phyloP scores from a whole-genome alignment of 1,140 invertebrate species.

The Drosophila prosaltans region DNA sequence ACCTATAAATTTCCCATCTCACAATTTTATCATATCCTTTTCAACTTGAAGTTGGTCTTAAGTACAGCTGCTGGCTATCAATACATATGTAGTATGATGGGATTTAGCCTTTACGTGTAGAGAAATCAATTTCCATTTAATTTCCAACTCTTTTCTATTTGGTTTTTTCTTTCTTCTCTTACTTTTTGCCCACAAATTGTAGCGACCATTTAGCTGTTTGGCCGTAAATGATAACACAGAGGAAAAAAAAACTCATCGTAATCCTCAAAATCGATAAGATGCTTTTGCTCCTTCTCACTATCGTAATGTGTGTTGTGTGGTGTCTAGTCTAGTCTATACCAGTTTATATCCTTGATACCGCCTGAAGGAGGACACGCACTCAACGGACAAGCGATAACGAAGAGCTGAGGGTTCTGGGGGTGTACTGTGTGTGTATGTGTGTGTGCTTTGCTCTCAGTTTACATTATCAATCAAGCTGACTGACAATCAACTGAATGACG shows the following conservation, averaged over 20 bases:
- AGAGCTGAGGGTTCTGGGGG: conserved; percentile 7
- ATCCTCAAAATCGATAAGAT: conserved; percentile 68
- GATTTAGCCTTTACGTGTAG: not conserved
- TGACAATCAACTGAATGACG: conserved; percentile 60
- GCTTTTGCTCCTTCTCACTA: conserved; percentile 10
- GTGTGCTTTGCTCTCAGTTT: conserved; percentile 58
- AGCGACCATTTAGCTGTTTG: conserved; percentile 41
- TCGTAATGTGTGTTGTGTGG: conserved; percentile 9
- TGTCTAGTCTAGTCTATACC: conserved; percentile 29
- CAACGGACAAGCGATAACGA: conserved; percentile 60
- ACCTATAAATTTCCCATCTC: not conserved
- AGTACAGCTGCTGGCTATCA: not conserved
- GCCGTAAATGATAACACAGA: conserved; percentile 48
- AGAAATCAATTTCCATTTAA: conserved; percentile 12
- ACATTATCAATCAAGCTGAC: conserved; percentile 78
- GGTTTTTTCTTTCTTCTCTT: not conserved
- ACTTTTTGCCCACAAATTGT: conserved; percentile 33
- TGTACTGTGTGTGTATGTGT: conserved; percentile 23
- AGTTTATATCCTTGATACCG: conserved; percentile 47
- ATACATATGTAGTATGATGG: not conserved
- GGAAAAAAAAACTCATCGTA: conserved; percentile 38
- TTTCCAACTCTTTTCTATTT: conserved; percentile 8
- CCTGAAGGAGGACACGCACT: conserved; percentile 43
- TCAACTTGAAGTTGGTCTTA: not conserved
- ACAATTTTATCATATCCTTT: not conserved